phyloP scores from a whole-genome alignment of 2,113 vertebrate genomes.

The Misgurnus mizolepis region DNA sequence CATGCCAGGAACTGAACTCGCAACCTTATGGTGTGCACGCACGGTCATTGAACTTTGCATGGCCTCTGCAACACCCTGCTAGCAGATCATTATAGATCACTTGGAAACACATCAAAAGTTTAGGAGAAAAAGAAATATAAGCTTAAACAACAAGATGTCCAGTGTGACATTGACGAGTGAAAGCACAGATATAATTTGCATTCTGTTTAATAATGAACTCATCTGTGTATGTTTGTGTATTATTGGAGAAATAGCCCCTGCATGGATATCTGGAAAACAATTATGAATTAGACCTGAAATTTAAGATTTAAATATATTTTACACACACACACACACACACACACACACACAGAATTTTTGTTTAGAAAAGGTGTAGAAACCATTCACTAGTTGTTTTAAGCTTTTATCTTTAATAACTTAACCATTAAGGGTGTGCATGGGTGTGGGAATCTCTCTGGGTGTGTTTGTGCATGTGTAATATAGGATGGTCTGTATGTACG shows the following conservation, averaged over 20 bases:
- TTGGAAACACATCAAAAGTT: neutral
- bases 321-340: neutral
- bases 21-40: neutral
- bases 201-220: neutral
- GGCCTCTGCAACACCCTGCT: neutral
- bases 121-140: neutral
- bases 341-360: neutral
- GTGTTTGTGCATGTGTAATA: neutral
- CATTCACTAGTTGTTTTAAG: neutral
- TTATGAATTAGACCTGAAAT: no score
- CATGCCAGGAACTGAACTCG: conserved; percentile 9
- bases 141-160: neutral
- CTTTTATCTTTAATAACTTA: neutral
- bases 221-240: neutral
- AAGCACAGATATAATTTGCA: no score
- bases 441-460: neutral
- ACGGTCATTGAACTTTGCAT: neutral
- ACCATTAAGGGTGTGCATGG: neutral
- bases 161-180: neutral
- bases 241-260: neutral
- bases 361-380: neutral
- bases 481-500: neutral
- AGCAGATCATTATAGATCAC: neutral
- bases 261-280: no score
- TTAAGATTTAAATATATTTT: no score